phyloP scores from a whole-genome alignment of 2,888 invertebrate genomes.

The Coleophora flavipennella region DNA sequence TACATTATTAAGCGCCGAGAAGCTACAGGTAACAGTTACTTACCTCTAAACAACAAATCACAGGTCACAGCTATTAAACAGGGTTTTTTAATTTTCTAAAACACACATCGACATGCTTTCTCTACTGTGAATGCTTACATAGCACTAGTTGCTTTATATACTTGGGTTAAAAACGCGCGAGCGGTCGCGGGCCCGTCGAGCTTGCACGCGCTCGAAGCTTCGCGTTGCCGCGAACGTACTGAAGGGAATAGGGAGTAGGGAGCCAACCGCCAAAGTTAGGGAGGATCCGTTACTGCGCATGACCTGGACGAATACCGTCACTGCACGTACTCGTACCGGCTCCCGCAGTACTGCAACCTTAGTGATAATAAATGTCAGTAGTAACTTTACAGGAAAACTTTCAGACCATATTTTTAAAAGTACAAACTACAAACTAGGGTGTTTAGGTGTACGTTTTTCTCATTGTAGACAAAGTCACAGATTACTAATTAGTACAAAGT shows the following conservation, averaged over 20 bases:
- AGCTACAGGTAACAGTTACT: constrained; percentile 51
- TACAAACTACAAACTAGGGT: too few relatives aligned
- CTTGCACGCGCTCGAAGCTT: constrained; percentile 31
- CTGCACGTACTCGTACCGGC: constrained; percentile 16
- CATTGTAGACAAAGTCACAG: too few relatives aligned
- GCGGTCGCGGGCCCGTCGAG: constrained; percentile 21
- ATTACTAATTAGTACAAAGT: too few relatives aligned
- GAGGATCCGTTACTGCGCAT: constrained; percentile 40
- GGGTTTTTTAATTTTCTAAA: constrained; percentile 44
- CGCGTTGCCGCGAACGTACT: constrained; percentile 43
- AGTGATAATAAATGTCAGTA: too few relatives aligned
- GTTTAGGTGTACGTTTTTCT: too few relatives aligned
- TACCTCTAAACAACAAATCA: constrained; percentile 45
- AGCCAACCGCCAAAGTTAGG: constrained; percentile 23
- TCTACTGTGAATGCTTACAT: constrained; percentile 62
- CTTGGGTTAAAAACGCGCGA: constrained; percentile 33
- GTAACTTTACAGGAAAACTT: too few relatives aligned
- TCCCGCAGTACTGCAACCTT: constrained; percentile 10
- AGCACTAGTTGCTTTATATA: constrained; percentile 44
- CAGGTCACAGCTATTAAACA: constrained; percentile 47
- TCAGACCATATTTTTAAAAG: too few relatives aligned
- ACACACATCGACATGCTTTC: constrained; percentile 60
- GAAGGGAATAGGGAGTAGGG: constrained; percentile 20
- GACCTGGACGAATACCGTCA: constrained; percentile 21
- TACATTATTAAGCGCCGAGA: constrained; percentile 7